These are phyloP conservation scores for Conops quadrifasciatus DNA, from an alignment of 2,888 invertebrate species.

Conservation along the genomic window DNA sequence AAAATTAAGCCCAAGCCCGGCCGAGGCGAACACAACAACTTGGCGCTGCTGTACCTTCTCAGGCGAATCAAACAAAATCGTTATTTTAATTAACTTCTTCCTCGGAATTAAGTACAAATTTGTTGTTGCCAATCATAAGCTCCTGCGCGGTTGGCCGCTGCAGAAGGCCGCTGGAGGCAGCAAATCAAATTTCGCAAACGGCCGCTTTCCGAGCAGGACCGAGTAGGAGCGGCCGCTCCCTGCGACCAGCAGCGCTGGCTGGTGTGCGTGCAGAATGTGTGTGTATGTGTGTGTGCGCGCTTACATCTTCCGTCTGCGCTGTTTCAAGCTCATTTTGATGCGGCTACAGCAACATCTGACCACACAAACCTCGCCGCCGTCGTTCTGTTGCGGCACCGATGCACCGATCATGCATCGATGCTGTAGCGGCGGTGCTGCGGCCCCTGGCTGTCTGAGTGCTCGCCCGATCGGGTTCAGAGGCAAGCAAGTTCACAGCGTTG, in stretches of 20 bases:
- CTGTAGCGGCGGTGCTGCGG: neutral
- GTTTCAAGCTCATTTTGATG: neutral
- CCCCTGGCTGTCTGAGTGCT: neutral
- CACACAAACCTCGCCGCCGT: neutral
- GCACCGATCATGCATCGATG: neutral
- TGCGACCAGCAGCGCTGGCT: neutral
- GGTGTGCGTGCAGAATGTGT: neutral
- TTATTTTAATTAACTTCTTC: slow-evolving; percentile 34
- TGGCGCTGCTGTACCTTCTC: neutral
- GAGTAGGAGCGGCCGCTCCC: no score
- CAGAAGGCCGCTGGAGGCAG: no score
- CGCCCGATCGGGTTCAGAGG: neutral
- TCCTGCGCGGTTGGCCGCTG: no score
- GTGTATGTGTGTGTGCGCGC: neutral
- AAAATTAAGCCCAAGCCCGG: slow-evolving; percentile 8
- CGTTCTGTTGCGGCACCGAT: neutral
- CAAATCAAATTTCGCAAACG: neutral
- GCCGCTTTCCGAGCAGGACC: neutral
- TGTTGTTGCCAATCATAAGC: slow-evolving; percentile 21
- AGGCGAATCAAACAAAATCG: neutral
- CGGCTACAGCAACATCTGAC: neutral
- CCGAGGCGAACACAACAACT: neutral
- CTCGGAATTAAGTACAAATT: slow-evolving; percentile 1
- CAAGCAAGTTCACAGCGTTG: neutral
- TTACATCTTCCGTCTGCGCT: neutral